phyloP scores from a whole-genome alignment of 2,797 vertebrate species.

The Myiotriccus ornatus region DNA sequence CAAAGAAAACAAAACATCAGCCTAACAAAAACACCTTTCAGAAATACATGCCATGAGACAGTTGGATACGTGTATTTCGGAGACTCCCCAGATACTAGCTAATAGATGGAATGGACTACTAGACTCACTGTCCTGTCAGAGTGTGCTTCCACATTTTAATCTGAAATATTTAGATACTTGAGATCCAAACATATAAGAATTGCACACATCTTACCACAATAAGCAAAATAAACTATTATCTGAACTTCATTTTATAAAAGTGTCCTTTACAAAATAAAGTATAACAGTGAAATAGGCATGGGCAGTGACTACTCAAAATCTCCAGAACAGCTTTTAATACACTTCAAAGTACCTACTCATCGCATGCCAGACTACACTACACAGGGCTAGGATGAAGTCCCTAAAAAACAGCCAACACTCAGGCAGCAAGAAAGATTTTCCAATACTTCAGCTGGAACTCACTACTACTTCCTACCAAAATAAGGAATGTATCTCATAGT shows the following conservation, averaged over 20 bases:
- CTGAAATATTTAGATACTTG: background rate
- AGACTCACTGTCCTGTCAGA: background rate
- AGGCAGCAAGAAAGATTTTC: slow-evolving; percentile 53
- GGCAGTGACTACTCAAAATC: background rate
- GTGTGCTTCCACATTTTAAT: background rate
- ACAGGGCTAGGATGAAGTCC: background rate
- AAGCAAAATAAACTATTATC: background rate
- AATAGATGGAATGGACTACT: background rate
- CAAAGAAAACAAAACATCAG: background rate
- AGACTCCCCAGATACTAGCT: background rate
- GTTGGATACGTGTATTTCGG: background rate
- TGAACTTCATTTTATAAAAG: background rate
- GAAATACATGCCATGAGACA: background rate
- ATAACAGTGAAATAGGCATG: background rate
- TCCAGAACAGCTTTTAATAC: background rate
- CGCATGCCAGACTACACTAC: background rate
- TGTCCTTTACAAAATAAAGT: background rate
- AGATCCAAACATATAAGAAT: background rate
- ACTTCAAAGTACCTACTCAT: background rate
- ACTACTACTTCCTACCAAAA: slow-evolving; percentile 44
- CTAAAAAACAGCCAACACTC: slow-evolving; percentile 6
- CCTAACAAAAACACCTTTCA: background rate
- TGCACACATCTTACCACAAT: background rate
- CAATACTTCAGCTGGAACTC: slow-evolving; percentile 58
- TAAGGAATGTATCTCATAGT: slow-evolving; percentile 31